Evolutionary conservation across 2,113 vertebrate genomes (phyloP), one percentile per base, ranked within the genome.

Genomic region (Phainopepla nitens): DNA sequence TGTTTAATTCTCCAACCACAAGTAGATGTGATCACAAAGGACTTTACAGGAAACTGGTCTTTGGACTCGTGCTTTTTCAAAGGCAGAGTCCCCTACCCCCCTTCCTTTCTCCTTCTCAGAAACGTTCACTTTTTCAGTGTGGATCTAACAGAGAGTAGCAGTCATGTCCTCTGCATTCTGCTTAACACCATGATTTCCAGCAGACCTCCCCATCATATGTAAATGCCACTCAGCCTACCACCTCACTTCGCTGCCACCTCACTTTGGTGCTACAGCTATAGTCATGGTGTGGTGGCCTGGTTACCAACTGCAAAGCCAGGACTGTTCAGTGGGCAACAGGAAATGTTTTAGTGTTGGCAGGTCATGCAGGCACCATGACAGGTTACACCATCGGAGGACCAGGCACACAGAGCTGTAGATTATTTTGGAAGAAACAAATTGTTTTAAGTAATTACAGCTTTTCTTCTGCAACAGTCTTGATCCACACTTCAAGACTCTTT

Each of bases 71-170:
- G 60, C 16, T 50, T 81, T 95, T 94, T 81, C 54, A 94, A 87
- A 94, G 81, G 73, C 92, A 92, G 96, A 97, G 82, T 91, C 87
- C 80, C 71, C 56, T 87, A 91, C 73, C 53, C 73, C 53, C 62
- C 87, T 92, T 97, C 90, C 39, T 79, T 94, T 86, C 92, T 96
- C 84, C 77, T 96, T 96, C 84, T 89, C 93, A 95, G 91, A 96
- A 96, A 85, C 80, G 75, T 82, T 90, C 70, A 51, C 4, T 21
- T 81, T 92, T 88, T 54, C 78, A 96, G 29, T 93, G 91, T 45
- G 29, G 94, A 71, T 95, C 88, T 98, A 98, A 95, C 87, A 91
- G 94, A 94, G 36, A 95, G 77, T 45, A 96, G 86, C 73, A 92
- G 31, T 68, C 93, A 50, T 88, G 84, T 91, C 78, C 88, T 96